A percentile compares a stretch with the other conserved stretches of the same genome.
phyloP scores from a whole-genome alignment of 2,888 invertebrate genomes.

The Molanna angustata region DNA sequence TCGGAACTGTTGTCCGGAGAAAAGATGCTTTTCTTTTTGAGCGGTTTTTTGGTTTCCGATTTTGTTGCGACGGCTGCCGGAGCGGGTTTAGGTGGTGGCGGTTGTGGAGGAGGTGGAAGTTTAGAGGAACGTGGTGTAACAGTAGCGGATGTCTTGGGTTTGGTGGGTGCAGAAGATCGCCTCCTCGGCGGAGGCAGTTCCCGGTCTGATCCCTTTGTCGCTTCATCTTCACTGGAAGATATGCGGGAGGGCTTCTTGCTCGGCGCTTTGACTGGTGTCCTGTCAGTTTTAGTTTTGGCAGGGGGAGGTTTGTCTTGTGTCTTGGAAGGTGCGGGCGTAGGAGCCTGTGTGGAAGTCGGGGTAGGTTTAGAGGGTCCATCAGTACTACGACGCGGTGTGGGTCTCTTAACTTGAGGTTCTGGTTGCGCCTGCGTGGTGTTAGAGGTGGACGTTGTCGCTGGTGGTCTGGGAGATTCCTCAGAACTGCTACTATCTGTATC shows the following conservation, averaged over 20 bases:
- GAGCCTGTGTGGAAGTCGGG: background rate
- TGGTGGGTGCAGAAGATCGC: slow-evolving; percentile 50
- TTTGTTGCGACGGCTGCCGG: slow-evolving; percentile 38
- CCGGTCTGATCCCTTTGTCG: slow-evolving; percentile 16
- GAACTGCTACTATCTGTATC: slow-evolving; percentile 39
- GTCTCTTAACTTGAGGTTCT: slow-evolving; percentile 14
- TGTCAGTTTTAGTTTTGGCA: slow-evolving; percentile 20
- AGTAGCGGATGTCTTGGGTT: slow-evolving; percentile 63
- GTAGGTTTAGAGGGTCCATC: slow-evolving; percentile 16
- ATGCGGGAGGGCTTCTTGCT: slow-evolving; percentile 50
- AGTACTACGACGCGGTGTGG: slow-evolving; percentile 22
- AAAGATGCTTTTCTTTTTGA: slow-evolving; percentile 76
- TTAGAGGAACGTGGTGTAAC: slow-evolving; percentile 51
- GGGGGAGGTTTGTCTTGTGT: slow-evolving; percentile 17
- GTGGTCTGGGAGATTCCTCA: slow-evolving; percentile 22
- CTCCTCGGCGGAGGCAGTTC: slow-evolving; percentile 42
- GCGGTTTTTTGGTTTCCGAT: slow-evolving; percentile 36
- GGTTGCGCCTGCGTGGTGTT: too few species aligned
- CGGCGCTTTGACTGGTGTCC: slow-evolving; percentile 35
- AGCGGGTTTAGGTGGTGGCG: slow-evolving; percentile 36
- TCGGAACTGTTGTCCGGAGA: slow-evolving; percentile 70
- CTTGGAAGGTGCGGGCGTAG: slow-evolving; percentile 9
- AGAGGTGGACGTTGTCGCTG: slow-evolving; percentile 12
- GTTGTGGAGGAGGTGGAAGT: slow-evolving; percentile 36
- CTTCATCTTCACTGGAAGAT: slow-evolving; percentile 36